These are phyloP conservation scores for Eupithecia exiguata DNA, from an alignment of 2,888 invertebrate species.

Conservation along the genomic window DNA sequence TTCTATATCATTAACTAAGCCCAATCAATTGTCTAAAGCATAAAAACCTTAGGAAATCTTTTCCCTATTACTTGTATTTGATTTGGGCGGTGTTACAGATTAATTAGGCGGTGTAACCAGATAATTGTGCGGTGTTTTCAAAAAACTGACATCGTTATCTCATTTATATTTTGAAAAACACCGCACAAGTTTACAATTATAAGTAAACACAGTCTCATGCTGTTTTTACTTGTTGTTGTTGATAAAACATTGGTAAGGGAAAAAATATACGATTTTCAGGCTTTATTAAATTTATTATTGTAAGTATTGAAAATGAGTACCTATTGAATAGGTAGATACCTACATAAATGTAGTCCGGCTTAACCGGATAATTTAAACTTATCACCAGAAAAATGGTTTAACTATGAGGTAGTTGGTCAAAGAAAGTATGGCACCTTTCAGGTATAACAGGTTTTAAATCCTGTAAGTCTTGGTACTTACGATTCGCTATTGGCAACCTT, in stretches of 20 bases:
- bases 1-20: neutral
- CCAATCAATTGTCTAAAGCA: neutral
- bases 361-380: too few species aligned
- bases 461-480: too few species aligned
- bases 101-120: slow-evolving; percentile 1
- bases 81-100: slow-evolving; percentile 11
- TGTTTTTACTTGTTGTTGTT: slow-evolving; percentile 10
- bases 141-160: neutral
- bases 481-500: too few species aligned
- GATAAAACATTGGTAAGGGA: neutral
- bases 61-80: slow-evolving; percentile 10
- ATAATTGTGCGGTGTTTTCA: slow-evolving; percentile 4
- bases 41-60: slow-evolving; percentile 3
- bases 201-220: neutral
- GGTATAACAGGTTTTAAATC: too few species aligned
- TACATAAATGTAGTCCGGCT: too few species aligned
- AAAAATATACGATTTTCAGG: too few species aligned
- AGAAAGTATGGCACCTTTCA: too few species aligned
- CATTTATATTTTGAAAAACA: neutral
- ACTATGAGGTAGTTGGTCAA: too few species aligned
- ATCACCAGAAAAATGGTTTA: too few species aligned
- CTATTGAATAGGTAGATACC: too few species aligned
- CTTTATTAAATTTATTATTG: too few species aligned
- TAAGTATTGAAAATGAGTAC: too few species aligned
- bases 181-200: slow-evolving; percentile 3